Percentiles rank a stretch among this genome's conserved stretches.
These are phyloP conservation scores for Osmerus eperlanus DNA, from an alignment of 2,113 vertebrate genomes.

Conservation along the genomic window DNA sequence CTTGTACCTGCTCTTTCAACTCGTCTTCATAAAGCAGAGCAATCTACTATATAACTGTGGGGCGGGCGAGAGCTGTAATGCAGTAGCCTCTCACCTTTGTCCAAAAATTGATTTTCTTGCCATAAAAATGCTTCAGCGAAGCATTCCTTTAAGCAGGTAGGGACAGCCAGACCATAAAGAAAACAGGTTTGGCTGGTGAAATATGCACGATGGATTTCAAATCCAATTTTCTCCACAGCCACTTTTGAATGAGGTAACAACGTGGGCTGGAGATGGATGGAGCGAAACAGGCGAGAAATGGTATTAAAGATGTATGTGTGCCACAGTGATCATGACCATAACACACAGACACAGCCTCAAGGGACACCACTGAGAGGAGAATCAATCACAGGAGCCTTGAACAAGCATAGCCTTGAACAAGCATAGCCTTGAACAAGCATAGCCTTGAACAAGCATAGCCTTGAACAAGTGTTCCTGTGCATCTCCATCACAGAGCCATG, in stretches of 20 bases:
- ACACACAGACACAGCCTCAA: neutral
- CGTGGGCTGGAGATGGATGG: conserved; percentile 6
- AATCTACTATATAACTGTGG: conserved; percentile 5
- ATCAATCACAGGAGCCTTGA: neutral
- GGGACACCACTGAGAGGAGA: no score
- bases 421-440: no score
- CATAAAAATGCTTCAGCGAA: conserved; percentile 11
- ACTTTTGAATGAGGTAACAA: conserved; percentile 46
- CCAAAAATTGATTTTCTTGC: conserved; percentile 18
- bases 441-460: no score
- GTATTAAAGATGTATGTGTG: conserved; percentile 32
- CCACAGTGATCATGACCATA: conserved; percentile 7
- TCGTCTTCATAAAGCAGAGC: no score
- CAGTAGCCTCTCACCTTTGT: neutral
- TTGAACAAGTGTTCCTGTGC: neutral
- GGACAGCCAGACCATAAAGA: conserved; percentile 4
- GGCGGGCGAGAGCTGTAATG: conserved; percentile 24
- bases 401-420: no score
- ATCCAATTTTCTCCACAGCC: conserved; percentile 48
- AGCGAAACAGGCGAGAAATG: neutral
- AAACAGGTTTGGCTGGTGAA: conserved; percentile 54
- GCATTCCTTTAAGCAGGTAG: no score
- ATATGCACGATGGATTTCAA: conserved; percentile 54
- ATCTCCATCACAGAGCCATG: neutral
- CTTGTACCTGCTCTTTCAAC: no score